Percentiles rank a stretch among this genome's conserved stretches.
Evolutionary conservation across 2,888 invertebrate species (phyloP).

Genomic region (Amiota minor): DNA sequence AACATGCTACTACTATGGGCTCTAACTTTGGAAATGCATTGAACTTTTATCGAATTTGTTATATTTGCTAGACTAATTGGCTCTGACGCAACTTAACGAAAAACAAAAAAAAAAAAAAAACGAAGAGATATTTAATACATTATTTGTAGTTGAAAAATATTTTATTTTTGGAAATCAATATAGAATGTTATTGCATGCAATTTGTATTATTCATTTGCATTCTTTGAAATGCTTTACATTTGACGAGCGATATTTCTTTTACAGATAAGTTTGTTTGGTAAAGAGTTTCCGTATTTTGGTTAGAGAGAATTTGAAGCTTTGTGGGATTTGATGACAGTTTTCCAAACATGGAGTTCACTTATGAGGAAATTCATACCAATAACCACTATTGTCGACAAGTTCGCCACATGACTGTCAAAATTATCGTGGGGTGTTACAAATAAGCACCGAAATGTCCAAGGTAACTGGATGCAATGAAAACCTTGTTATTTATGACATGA

Average conservation of each 20-base stretch:
- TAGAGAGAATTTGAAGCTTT: not conserved
- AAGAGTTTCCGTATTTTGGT: not conserved
- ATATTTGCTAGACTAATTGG: conserved; percentile 5
- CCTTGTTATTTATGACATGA: too few species aligned
- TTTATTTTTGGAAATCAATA: conserved; percentile 35
- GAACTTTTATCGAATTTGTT: conserved; percentile 2
- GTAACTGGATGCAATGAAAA: too few species aligned
- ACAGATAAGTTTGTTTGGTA: too few species aligned
- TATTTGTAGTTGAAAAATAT: conserved; percentile 42
- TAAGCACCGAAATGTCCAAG: too few species aligned
- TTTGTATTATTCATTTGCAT: not conserved
- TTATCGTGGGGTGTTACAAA: too few species aligned
- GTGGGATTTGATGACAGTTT: not conserved
- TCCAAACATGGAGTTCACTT: too few species aligned
- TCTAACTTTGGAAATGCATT: not conserved
- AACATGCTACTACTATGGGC: not conserved
- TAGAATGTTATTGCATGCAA: conserved; percentile 43
- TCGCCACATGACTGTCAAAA: too few species aligned
- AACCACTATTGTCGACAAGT: too few species aligned
- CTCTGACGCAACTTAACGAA: conserved; percentile 21
- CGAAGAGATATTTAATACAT: conserved; percentile 30
- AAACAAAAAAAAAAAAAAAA: conserved; percentile 9
- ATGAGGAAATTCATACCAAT: too few species aligned
- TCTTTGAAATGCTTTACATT: not conserved
- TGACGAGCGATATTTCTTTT: not conserved